Evolutionary conservation across 2,888 invertebrate species (phyloP).

Genomic region (Platerodrilus igneus): DNA sequence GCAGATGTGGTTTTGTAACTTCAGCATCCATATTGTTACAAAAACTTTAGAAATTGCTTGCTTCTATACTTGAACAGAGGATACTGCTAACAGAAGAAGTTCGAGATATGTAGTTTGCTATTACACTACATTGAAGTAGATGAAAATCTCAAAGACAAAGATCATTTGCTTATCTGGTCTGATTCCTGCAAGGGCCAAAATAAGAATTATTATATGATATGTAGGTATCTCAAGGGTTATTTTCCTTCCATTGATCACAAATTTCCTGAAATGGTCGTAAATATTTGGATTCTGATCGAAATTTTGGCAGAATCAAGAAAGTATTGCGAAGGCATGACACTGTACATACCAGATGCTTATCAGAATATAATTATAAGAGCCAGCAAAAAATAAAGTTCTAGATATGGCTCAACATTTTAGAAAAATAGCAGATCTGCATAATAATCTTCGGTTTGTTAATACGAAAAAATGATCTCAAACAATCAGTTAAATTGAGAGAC

Average conservation of each 20-base stretch:
- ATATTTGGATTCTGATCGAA: constrained; percentile 37
- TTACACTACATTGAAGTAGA: too few relatives aligned
- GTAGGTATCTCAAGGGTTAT: constrained; percentile 30
- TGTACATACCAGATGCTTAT: constrained; percentile 33
- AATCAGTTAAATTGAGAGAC: constrained; percentile 4
- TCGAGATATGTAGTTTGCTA: too few relatives aligned
- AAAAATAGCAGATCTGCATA: constrained; percentile 21
- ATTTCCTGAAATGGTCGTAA: constrained; percentile 38
- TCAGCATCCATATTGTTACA: constrained; percentile 1
- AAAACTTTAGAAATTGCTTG: constrained; percentile 1
- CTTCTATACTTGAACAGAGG: constrained; percentile 1
- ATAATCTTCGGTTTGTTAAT: constrained; percentile 2
- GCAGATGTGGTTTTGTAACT: constrained; percentile 3
- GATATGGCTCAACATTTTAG: constrained; percentile 29
- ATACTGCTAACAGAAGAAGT: neutral
- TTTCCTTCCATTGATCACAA: constrained; percentile 36
- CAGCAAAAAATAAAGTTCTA: constrained; percentile 27
- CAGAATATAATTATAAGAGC: constrained; percentile 28
- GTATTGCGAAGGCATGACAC: constrained; percentile 33
- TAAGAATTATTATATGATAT: constrained; percentile 32
- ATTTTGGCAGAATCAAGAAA: constrained; percentile 38
- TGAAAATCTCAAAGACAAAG: neutral
- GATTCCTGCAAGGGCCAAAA: constrained; percentile 36
- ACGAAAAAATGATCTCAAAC: constrained; percentile 1
- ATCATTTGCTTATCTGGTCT: constrained; percentile 27